Evolutionary conservation across 2,797 vertebrate genomes (phyloP).

Genomic region (Coregonus suidteri): DNA sequence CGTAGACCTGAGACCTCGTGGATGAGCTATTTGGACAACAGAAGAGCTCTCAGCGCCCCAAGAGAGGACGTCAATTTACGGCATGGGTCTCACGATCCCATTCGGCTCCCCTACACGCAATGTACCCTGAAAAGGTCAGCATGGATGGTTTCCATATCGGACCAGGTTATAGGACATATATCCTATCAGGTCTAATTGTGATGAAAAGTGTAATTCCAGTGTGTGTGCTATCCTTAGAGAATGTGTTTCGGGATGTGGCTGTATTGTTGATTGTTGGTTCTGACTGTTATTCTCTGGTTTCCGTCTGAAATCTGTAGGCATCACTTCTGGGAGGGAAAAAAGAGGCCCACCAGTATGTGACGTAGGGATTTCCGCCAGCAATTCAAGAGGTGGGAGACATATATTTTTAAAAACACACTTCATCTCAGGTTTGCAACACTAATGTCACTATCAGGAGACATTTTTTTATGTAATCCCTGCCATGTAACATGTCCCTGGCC

Average conservation of each 20-base stretch:
- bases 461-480: too few relatives aligned
- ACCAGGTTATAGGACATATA: too few relatives aligned
- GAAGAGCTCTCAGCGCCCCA: not conserved
- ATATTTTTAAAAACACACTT: not conserved
- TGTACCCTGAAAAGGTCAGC: not conserved
- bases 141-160: not conserved
- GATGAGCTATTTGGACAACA: conserved; percentile 25
- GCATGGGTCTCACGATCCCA: not conserved
- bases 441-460: not conserved
- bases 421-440: not conserved
- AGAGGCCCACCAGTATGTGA: too few relatives aligned
- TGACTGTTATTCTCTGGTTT: not conserved
- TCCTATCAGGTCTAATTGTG: too few relatives aligned
- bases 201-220: not conserved
- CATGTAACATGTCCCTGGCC: too few relatives aligned
- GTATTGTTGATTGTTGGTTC: not conserved
- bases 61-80: not conserved
- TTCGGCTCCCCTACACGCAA: not conserved
- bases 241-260: too few relatives aligned
- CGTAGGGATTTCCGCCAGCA: conserved; percentile 26
- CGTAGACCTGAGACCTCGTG: conserved; percentile 19
- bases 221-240: not conserved
- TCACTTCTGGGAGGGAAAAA: conserved; percentile 12
- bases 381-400: conserved; percentile 17
- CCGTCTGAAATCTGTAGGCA: not conserved